These are phyloP conservation scores for Tipula confusa DNA, from an alignment of 2,888 invertebrate species.

Conservation along the genomic window DNA sequence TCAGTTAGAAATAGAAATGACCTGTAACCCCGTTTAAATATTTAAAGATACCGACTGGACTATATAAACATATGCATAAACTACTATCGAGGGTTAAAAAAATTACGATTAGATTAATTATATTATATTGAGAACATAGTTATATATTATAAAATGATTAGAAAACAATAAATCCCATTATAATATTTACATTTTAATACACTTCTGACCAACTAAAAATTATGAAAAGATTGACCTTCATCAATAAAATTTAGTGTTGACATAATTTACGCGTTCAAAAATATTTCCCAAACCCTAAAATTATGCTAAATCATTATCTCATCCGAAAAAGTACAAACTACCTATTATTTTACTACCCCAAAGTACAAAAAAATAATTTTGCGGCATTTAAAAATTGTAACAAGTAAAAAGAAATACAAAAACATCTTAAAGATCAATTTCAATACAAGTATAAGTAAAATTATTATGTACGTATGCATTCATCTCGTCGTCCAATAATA, in stretches of 20 bases:
- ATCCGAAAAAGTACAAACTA: not conserved
- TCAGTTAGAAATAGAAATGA: no score
- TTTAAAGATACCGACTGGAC: no score
- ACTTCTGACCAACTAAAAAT: not conserved
- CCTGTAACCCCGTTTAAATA: no score
- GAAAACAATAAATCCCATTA: no score
- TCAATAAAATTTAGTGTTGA: not conserved
- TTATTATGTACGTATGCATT: not conserved
- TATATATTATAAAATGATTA: no score
- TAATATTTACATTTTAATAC: not conserved
- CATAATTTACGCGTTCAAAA: not conserved
- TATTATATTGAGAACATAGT: no score
- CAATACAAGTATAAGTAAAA: not conserved
- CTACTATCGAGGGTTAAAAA: no score
- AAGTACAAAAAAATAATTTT: not conserved
- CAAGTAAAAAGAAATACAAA: not conserved
- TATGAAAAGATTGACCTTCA: not conserved
- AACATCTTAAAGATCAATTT: not conserved
- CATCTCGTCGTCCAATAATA: constrained; percentile 3
- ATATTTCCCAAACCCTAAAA: not conserved
- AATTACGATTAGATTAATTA: no score
- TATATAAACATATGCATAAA: no score
- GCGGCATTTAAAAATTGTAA: not conserved
- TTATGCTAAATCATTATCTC: no score
- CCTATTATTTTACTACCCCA: not conserved